Percentiles rank a stretch among this genome's conserved stretches.
Conservation (phyloP, 2,797 vertebrate species). For the Crocidura indochinensis region DNA sequence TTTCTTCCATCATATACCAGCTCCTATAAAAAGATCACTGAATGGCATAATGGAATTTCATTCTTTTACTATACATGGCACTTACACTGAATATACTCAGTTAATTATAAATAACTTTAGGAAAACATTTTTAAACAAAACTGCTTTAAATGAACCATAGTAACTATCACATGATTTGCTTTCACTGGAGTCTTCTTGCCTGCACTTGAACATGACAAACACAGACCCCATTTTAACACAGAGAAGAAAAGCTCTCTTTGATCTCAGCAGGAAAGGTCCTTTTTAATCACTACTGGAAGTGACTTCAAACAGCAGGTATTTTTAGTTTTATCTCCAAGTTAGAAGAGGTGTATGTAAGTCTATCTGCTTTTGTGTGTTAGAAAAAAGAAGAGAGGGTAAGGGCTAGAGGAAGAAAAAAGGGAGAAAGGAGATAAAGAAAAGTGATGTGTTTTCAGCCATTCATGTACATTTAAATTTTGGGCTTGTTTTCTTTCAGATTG, state of each 20-base stretch:
- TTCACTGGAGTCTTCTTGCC: background rate
- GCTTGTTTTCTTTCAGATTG: background rate
- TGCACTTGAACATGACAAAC: background rate
- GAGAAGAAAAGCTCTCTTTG: slow-evolving; percentile 9
- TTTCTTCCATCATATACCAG: background rate
- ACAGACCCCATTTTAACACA: background rate
- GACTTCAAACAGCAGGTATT: background rate
- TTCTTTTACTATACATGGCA: no score
- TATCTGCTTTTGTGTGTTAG: background rate
- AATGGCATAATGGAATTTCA: background rate
- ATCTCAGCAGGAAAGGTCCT: slow-evolving; percentile 45
- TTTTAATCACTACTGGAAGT: background rate
- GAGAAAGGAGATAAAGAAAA: no score
- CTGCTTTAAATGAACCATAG: background rate
- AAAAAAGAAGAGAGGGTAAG: background rate
- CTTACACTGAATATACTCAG: background rate
- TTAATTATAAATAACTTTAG: background rate
- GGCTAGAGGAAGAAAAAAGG: no score
- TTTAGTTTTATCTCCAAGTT: slow-evolving; percentile 56
- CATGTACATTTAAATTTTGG: background rate
- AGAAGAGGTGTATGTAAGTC: background rate
- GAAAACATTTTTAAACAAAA: slow-evolving; percentile 30
- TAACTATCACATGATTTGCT: background rate
- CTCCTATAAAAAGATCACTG: background rate
- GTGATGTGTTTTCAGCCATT: background rate